phyloP scores from a whole-genome alignment of 2,797 vertebrate genomes.

The Crotalus adamanteus region DNA sequence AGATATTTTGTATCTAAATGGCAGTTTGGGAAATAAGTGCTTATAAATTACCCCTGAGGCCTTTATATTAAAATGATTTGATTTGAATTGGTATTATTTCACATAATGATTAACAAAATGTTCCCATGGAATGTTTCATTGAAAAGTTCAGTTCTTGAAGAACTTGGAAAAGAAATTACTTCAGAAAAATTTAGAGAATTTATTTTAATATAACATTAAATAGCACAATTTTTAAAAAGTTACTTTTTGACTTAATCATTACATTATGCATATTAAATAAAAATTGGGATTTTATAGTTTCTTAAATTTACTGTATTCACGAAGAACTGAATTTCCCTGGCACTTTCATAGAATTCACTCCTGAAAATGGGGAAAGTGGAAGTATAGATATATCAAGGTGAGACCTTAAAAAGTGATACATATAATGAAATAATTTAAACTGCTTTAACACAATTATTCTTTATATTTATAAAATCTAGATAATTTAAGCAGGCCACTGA shows the following conservation, averaged over 20 bases:
- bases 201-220: neutral
- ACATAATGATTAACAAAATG: neutral
- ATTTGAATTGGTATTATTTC: neutral
- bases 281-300: neutral
- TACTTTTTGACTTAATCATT: neutral
- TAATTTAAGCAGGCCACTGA: neutral
- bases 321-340: neutral
- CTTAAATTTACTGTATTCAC: neutral
- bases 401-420: neutral
- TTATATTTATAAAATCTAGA: neutral
- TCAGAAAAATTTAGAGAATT: neutral
- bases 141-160: neutral
- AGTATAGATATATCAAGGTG: neutral
- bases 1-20: neutral
- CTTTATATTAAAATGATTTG: neutral
- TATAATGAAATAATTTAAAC: neutral
- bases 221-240: neutral
- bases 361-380: neutral
- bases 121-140: neutral
- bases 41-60: neutral
- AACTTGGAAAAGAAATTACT: neutral
- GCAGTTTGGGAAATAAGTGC: neutral
- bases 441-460: neutral
- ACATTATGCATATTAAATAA: neutral
- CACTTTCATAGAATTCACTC: neutral